Percentiles rank a stretch among this genome's conserved stretches.
Conservation (phyloP, 2,888 invertebrate species). For the Brenthis daphne region DNA sequence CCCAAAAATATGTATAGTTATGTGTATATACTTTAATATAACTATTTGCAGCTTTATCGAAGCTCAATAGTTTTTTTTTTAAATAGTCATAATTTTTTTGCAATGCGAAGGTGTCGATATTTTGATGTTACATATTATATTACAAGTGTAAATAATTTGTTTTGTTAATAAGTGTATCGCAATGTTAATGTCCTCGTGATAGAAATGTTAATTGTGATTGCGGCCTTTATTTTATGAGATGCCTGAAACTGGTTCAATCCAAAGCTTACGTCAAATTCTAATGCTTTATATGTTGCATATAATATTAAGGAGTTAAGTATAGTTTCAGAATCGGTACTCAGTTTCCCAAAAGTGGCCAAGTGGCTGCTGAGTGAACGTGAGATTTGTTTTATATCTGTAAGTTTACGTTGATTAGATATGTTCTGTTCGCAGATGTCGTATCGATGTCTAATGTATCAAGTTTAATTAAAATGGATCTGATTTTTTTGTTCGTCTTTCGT, state of each 20-base stretch:
- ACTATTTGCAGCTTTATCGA: not conserved
- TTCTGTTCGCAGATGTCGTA: too few relatives aligned
- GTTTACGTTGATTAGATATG: not conserved
- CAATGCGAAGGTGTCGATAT: conserved; percentile 59
- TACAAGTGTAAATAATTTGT: conserved; percentile 68
- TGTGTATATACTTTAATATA: not conserved
- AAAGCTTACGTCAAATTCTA: conserved; percentile 35
- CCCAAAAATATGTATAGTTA: not conserved
- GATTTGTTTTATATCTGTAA: not conserved
- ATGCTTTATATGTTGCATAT: conserved; percentile 38
- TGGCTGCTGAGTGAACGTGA: not conserved
- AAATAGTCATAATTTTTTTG: not conserved
- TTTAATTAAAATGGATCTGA: too few relatives aligned
- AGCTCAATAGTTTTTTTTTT: not conserved
- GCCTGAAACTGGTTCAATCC: conserved; percentile 34
- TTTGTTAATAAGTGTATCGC: conserved; percentile 75
- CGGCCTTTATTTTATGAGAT: conserved; percentile 30
- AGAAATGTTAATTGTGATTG: conserved; percentile 48
- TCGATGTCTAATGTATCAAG: too few relatives aligned
- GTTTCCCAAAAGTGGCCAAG: conserved; percentile 16
- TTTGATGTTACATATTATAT: conserved; percentile 56
- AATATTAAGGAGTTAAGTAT: conserved; percentile 30
- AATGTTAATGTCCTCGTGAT: conserved; percentile 72
- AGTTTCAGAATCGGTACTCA: conserved; percentile 25
- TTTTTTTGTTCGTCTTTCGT: too few relatives aligned